A percentile compares a stretch with the other conserved stretches of the same genome.
phyloP scores from a whole-genome alignment of 2,888 invertebrate genomes.

The Amphipoea lucens region DNA sequence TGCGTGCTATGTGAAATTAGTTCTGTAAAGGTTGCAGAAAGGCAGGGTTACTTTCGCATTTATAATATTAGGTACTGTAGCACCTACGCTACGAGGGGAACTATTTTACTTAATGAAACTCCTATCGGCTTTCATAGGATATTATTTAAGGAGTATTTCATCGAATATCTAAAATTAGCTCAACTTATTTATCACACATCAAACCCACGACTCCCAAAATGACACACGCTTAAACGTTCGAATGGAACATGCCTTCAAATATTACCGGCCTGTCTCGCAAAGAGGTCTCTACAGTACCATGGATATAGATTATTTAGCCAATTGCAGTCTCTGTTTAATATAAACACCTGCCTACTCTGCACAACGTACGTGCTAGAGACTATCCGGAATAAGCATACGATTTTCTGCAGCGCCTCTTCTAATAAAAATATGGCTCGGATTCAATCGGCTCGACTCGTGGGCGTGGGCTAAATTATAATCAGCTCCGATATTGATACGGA shows the following conservation, averaged over 20 bases:
- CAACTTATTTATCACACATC: no score
- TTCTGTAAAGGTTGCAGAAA: neutral
- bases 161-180: no score
- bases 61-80: neutral
- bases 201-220: no score
- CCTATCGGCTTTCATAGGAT: no score
- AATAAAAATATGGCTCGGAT: constrained; percentile 70
- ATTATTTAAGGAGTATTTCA: no score
- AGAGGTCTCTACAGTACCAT: no score
- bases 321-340: constrained; percentile 41
- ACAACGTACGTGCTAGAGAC: constrained; percentile 49
- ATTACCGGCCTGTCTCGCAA: no score
- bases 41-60: neutral
- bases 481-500: constrained; percentile 47
- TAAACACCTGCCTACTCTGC: constrained; percentile 48
- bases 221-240: no score
- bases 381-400: constrained; percentile 69
- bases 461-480: constrained; percentile 60
- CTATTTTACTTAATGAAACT: no score
- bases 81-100: no score
- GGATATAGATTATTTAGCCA: neutral
- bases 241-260: no score
- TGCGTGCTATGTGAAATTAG: neutral
- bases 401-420: constrained; percentile 65
- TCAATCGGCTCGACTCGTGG: constrained; percentile 49